Evolutionary conservation across 2,888 invertebrate genomes (phyloP), one percentile per base, ranked within the genome.

Genomic region (Latrodectus hesperus): DNA sequence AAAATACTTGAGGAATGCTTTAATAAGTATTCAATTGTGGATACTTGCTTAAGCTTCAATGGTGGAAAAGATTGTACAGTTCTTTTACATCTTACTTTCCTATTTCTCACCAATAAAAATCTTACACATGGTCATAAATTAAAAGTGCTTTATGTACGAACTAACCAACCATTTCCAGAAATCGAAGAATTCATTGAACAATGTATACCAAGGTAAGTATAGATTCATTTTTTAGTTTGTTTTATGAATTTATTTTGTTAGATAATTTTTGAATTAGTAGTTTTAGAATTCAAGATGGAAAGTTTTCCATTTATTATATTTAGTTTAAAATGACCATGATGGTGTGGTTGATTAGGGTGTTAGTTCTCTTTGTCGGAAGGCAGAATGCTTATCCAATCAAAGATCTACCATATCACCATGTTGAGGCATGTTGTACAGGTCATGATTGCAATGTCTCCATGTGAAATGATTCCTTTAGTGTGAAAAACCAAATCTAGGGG

Each of bases 41-140:
- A 97, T 92, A 93, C 98, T 17, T 97, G 97, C 91, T 92, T 99
- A 53, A 96, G 98, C 51, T 99, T 99, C 92, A 99, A 99, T 92
- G 99, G 99, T 6, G 99, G 99, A 1, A 99, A 99, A 93, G 99
- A 99, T 93, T 99, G 99, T 92, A 99, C 99, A 0, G 97, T 96
- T 0, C 93, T 99, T 16, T 93, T 99, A 64, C 96, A 97, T 92
- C 92, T 97, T 89, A 92, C 94, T 14, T 92, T 94, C 90, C 93
- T 94, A 3, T 93, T 94, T 14, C 91, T 94, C 49, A 90, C 90
- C 88, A 91, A 90, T 91, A 91, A 77, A 53, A 77, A 52, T 52
- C 70, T 71, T 11, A 65, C 10, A 49, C 76, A 55, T 5, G 72
- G 64, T 12, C 60, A 67, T 14, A 68, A 55, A 9, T 93, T 96